These are phyloP conservation scores for Hedychridium roseum DNA, from an alignment of 2,888 invertebrate species.

Conservation along the genomic window DNA sequence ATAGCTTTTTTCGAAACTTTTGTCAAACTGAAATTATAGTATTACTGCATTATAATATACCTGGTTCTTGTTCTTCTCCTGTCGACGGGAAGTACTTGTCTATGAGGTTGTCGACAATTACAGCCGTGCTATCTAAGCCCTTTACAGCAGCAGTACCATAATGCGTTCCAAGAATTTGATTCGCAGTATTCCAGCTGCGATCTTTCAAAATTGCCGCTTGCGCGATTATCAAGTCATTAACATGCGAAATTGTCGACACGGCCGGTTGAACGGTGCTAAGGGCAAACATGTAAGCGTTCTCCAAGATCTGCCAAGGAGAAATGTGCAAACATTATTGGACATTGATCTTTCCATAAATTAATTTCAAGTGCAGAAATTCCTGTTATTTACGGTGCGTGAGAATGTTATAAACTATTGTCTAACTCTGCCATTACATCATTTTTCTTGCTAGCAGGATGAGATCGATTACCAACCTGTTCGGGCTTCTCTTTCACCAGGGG, in stretches of 20 bases:
- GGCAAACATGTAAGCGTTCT: conserved; percentile 50
- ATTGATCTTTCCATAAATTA: too few species aligned
- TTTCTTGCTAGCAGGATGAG: too few species aligned
- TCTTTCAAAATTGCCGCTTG: conserved; percentile 74
- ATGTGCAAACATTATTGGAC: too few species aligned
- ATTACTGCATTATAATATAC: conserved; percentile 20
- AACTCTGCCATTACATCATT: too few species aligned
- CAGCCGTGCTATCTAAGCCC: conserved; percentile 74
- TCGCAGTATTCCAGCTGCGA: conserved; percentile 76
- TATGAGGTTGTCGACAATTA: conserved; percentile 75
- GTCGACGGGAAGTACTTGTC: conserved; percentile 76
- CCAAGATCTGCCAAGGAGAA: conserved; percentile 54
- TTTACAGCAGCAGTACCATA: conserved; percentile 74
- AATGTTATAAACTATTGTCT: too few species aligned
- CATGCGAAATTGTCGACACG: conserved; percentile 63
- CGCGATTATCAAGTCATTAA: conserved; percentile 66
- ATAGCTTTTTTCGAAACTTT: too few species aligned
- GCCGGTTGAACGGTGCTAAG: conserved; percentile 48
- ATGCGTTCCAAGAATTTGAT: conserved; percentile 74
- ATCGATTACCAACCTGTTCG: conserved; percentile 43
- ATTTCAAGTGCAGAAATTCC: too few species aligned
- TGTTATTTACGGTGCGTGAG: too few species aligned
- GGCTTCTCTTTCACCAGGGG: conserved; percentile 75
- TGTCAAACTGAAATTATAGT: not conserved
- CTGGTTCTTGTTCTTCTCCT: conserved; percentile 29